phyloP scores from a whole-genome alignment of 2,113 vertebrate species.

The Corythornis madagascariensis region DNA sequence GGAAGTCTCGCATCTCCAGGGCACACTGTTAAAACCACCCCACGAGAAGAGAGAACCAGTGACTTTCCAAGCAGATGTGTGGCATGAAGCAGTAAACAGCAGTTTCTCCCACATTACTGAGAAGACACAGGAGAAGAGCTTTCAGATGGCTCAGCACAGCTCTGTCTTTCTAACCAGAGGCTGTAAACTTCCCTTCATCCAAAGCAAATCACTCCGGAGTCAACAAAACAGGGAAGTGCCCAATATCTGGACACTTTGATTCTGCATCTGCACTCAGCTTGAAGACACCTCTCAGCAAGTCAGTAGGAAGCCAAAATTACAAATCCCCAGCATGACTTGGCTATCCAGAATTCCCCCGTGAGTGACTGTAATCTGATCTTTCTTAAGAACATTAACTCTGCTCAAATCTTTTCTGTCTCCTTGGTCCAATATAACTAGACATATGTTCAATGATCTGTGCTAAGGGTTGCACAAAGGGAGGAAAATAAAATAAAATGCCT shows the following conservation, averaged over 20 bases:
- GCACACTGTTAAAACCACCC: conserved; percentile 73
- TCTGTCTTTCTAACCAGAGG: neutral
- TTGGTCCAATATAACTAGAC: conserved; percentile 31
- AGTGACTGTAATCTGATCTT: neutral
- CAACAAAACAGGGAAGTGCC: neutral
- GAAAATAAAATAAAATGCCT: conserved; percentile 20
- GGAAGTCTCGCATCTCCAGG: conserved; percentile 89
- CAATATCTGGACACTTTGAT: neutral
- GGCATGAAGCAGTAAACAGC: neutral
- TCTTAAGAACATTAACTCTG: conserved; percentile 21
- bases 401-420: conserved; percentile 10
- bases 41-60: conserved; percentile 19
- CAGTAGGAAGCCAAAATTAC: neutral
- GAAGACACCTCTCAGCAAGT: neutral
- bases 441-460: neutral
- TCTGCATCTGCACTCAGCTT: neutral
- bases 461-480: conserved; percentile 3
- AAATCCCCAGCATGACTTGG: neutral
- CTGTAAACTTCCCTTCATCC: neutral
- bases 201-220: neutral
- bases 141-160: neutral
- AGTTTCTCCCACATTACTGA: neutral
- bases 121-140: neutral
- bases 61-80: neutral
- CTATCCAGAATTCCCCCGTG: neutral